phyloP scores from a whole-genome alignment of 2,888 invertebrate species.

The Agriopis marginaria region DNA sequence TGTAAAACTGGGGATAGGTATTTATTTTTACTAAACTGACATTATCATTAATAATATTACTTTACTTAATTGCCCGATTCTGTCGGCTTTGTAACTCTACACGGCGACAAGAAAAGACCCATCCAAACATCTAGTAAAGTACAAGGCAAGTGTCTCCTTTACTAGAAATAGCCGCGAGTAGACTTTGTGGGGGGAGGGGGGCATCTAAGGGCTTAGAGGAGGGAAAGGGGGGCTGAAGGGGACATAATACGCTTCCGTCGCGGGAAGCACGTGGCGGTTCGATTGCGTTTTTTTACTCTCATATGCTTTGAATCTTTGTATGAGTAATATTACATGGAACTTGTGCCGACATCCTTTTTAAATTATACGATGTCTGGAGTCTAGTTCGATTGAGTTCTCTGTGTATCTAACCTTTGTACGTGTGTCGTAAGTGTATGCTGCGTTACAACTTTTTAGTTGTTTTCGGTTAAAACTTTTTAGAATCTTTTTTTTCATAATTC shows the following conservation, averaged over 20 bases:
- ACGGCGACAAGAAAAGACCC: constrained; percentile 57
- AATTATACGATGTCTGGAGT: constrained; percentile 13
- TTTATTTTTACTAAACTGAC: no score
- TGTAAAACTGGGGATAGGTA: no score
- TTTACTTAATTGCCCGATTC: not conserved
- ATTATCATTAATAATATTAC: no score
- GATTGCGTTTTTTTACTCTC: constrained; percentile 57
- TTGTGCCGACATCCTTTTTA: constrained; percentile 37
- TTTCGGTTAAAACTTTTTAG: not conserved
- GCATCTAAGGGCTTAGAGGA: constrained; percentile 37
- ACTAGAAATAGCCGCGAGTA: constrained; percentile 75
- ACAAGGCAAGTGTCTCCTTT: constrained; percentile 77
- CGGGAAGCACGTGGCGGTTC: constrained; percentile 64
- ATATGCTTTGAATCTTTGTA: constrained; percentile 40
- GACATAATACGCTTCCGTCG: constrained; percentile 65
- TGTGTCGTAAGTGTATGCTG: not conserved
- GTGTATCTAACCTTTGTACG: not conserved
- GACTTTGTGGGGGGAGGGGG: constrained; percentile 49
- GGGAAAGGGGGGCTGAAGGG: constrained; percentile 39
- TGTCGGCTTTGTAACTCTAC: constrained; percentile 52
- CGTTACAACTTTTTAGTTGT: not conserved
- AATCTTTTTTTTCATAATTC: no score
- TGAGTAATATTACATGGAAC: constrained; percentile 40
- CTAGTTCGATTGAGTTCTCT: not conserved
- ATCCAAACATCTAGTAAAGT: constrained; percentile 72